A percentile compares a stretch with the other conserved stretches of the same genome.
These are phyloP conservation scores for Syrrhaptes paradoxus DNA, from an alignment of 2,113 vertebrate species.

Conservation along the genomic window DNA sequence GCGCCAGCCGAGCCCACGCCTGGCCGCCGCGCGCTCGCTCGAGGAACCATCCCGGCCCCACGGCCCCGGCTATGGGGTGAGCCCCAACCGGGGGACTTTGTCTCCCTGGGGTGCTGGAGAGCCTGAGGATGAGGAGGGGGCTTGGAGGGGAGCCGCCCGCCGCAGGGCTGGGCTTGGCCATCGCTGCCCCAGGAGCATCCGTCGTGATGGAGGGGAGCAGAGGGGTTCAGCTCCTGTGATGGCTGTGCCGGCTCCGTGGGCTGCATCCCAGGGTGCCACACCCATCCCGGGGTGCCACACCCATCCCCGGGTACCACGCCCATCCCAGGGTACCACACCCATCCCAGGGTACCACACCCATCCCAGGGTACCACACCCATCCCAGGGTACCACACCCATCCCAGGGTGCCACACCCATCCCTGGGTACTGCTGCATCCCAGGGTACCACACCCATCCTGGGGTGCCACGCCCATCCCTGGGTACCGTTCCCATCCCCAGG, in stretches of 20 bases:
- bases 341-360: too few species aligned
- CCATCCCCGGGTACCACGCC: too few species aligned
- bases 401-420: too few species aligned
- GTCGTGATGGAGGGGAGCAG: background rate
- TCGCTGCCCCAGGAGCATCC: accelerated
- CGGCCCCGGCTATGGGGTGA: accelerated
- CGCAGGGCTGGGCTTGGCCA: accelerated
- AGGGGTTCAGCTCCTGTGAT: accelerated
- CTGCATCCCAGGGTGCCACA: background rate
- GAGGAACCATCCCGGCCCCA: background rate
- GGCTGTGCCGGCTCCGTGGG: accelerated
- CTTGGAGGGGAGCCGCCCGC: background rate
- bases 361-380: too few species aligned
- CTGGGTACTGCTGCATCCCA: too few species aligned
- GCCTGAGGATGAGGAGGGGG: background rate
- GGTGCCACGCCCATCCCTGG: too few species aligned
- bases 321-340: too few species aligned
- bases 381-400: too few species aligned
- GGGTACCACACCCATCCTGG: too few species aligned
- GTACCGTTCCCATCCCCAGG: background rate
- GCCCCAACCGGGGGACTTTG: accelerated
- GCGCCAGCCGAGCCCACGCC: background rate
- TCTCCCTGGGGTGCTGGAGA: background rate
- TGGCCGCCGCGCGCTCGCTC: background rate
- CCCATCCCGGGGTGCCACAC: too few species aligned